A percentile compares a stretch with the other conserved stretches of the same genome.
Evolutionary conservation across 2,113 vertebrate species (phyloP).

Genomic region (Cnemophilus loriae): DNA sequence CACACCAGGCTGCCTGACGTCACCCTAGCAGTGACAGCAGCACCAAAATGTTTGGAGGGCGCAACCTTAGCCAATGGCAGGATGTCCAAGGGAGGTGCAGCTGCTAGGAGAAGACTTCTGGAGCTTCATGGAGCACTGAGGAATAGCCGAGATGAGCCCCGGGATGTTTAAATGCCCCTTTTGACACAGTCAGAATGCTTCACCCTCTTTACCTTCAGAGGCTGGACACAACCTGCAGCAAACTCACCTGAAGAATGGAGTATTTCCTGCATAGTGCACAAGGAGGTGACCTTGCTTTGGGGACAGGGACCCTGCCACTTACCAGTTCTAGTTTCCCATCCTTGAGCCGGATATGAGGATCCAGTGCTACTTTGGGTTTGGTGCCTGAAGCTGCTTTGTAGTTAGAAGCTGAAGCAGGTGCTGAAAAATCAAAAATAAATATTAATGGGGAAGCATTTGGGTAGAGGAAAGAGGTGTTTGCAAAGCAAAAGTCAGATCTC

Average conservation of each 20-base stretch:
- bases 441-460: neutral
- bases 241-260: neutral
- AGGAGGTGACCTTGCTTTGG: neutral
- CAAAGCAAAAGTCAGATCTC: neutral
- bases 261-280: neutral
- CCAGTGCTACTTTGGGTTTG: conserved; percentile 84
- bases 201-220: neutral
- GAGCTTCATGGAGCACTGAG: neutral
- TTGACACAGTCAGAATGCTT: neutral
- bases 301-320: conserved; percentile 4
- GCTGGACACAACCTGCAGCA: neutral
- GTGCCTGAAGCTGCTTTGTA: conserved; percentile 46
- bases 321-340: conserved; percentile 88
- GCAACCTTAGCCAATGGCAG: neutral
- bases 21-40: neutral
- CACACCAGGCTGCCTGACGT: neutral
- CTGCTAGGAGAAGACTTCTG: neutral
- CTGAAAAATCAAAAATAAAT: conserved; percentile 40
- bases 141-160: neutral
- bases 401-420: conserved; percentile 63
- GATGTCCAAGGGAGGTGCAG: neutral
- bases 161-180: neutral
- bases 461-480: neutral
- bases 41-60: neutral
- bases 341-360: conserved; percentile 85